Base-by-base conservation (phyloP, 2,113 vertebrate species). In the Cervus canadensis region DNA sequence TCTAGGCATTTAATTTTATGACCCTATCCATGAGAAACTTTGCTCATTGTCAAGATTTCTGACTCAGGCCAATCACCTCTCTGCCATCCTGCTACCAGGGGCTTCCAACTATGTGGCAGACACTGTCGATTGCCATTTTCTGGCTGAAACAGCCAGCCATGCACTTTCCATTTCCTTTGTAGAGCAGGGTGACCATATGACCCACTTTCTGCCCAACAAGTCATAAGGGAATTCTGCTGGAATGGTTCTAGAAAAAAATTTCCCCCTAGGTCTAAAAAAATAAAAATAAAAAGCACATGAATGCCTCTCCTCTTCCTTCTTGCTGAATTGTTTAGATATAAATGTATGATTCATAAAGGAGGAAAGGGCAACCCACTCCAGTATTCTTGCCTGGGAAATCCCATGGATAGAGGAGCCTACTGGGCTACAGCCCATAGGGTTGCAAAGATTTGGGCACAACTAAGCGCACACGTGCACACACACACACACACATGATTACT, bases 381-480 rank as follows among this genome's bases (percentile, higher is more conserved):
- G 10, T 76, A 26, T 74, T 74, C 71, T 74, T 43, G 23, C 36
- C 71, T 74, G 36, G 11, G 36, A 43, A 74, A 43, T 74, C 36
- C 36, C 71, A 74, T 13, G 71, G 36, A 74, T 5, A 74, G 71
- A 74, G 36, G 71, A 74, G 71, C 21, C 71, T 25, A 25, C 5
- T 74, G 36, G 71, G 71, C 36, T 74, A 74, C 21, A 74, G 71
- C 23, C 36, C 19, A 43, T 40, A 74, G 36, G 36, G 21, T 74
- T 74, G 67, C 67, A 25, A 74, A 74, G 67, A 13, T 12, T 12
- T 74, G 67, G 67, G 10, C 67, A 74, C 67, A 74, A 74, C 67
- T 40, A 40, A 40, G 67, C 17, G 2, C 17, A 11, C 36, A 0
- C 36, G 40, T 40, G 40, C 0, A 2, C 8, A 5, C 16, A 2